Evolutionary conservation across 1,140 invertebrate genomes (phyloP), one percentile per base, ranked within the genome.

Genomic region (Drosophila carrolli): DNA sequence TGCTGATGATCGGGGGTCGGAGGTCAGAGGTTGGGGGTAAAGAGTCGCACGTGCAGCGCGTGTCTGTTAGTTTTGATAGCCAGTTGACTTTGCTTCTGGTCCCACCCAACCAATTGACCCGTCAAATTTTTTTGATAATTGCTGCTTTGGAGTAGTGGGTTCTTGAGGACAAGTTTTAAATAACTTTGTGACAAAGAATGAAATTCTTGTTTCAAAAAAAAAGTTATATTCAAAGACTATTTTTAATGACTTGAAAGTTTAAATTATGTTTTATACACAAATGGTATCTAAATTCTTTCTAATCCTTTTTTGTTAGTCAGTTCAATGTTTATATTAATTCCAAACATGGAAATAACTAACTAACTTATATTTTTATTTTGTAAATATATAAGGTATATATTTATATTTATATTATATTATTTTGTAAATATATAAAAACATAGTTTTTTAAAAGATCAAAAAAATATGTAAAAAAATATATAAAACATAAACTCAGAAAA

Each of bases 41-140:
- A 43, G 67, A 76, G 51, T 44, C 27, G 79, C 83, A 86, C 83
- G 84, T 86, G 83, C 66, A 48, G 50, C 83, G 79, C 67, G 83
- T 89, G 83, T 67, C 84, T 67, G 78, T 68, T 74, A 86, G 83
- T 88, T 86, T 83, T 83, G 67, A 88, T 86, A 77, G 67, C 79
- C 71, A 75, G 61, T 86, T 86, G 83, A 86, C 83, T 86, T 66
- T 53, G 32, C 41, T 35, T 38, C 14, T 16, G 73, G 56, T 48
- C 38, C 38, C 48, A 9, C 2, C 32, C 19, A 35, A 56, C 41
- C 67, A 72, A 62, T 71, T 88, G 83, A 88, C 51, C 62, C 79
- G 75, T 86, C 67, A 88, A 88, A 86, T 88, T 82, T 81, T 81
- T 73, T 80, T 48, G 57, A 79, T 88, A 88, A 88, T 88, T 88